Conservation (phyloP, 2,888 invertebrate genomes). For the Synergus itoensis region DNA sequence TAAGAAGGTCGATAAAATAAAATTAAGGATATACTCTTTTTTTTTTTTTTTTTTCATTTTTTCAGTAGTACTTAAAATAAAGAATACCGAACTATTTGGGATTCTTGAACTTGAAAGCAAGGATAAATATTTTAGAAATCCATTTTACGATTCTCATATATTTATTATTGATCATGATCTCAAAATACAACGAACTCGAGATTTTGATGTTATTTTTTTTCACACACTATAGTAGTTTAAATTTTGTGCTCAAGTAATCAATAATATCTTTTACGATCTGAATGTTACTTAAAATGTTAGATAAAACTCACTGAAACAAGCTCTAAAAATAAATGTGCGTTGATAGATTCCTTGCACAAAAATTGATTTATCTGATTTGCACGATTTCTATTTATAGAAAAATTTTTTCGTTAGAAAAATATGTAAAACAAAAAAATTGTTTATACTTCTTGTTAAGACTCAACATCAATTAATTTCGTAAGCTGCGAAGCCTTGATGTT, state of each 20-base stretch:
- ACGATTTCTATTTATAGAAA: background rate
- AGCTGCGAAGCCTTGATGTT: background rate
- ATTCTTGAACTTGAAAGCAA: background rate
- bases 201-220: background rate
- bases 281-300: background rate
- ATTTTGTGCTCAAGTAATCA: constrained; percentile 13
- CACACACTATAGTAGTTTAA: background rate
- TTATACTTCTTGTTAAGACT: background rate
- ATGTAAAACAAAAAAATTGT: background rate
- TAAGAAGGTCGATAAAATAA: background rate
- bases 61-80: background rate
- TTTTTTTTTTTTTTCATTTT: background rate
- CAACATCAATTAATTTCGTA: background rate
- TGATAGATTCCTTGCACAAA: too few species aligned
- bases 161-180: background rate
- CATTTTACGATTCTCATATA: background rate
- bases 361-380: background rate
- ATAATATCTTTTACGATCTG: constrained; percentile 18
- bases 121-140: background rate
- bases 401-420: background rate
- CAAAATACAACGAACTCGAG: constrained; percentile 19
- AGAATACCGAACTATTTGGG: background rate
- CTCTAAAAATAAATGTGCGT: background rate
- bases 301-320: background rate
- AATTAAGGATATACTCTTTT: background rate